phyloP scores from a whole-genome alignment of 2,888 invertebrate genomes.

The Allacma fusca region DNA sequence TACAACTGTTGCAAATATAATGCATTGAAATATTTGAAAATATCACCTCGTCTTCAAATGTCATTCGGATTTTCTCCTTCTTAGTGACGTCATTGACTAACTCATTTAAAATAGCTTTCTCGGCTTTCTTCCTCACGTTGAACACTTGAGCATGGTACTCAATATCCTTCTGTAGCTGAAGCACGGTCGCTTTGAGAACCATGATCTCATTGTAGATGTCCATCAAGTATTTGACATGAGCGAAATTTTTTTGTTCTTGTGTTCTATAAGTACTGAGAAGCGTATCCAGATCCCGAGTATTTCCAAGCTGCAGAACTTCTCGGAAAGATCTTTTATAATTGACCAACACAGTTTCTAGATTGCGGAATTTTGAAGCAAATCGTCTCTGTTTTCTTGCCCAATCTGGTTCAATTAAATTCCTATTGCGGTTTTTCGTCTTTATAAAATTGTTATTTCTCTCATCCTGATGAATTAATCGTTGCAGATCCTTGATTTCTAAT shows the following conservation, averaged over 20 bases:
- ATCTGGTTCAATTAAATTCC: conserved; percentile 33
- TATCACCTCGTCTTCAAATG: conserved; percentile 12
- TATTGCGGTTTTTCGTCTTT: conserved; percentile 31
- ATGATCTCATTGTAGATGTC: conserved; percentile 44
- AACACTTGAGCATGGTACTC: conserved; percentile 35
- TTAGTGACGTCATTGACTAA: conserved; percentile 3
- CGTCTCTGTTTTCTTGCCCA: conserved; percentile 6
- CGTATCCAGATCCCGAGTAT: conserved; percentile 32
- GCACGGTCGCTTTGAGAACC: conserved; percentile 26
- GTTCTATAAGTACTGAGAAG: conserved; percentile 27
- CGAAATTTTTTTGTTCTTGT: conserved; percentile 44
- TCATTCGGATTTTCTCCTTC: conserved; percentile 14
- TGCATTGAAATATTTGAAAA: too few species aligned
- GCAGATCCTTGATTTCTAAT: conserved; percentile 39
- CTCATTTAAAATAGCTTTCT: conserved; percentile 19
- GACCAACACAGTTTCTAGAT: conserved; percentile 10
- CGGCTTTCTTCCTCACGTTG: conserved; percentile 29
- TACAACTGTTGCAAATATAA: too few species aligned
- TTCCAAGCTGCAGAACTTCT: conserved; percentile 23
- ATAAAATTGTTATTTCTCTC: conserved; percentile 31
- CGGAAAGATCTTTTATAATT: conserved; percentile 28
- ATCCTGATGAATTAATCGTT: conserved; percentile 37
- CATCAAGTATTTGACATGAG: conserved; percentile 38
- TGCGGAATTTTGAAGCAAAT: conserved; percentile 15
- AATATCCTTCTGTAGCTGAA: conserved; percentile 33